Percentiles rank a stretch among this genome's conserved stretches.
Conservation (phyloP, 1,140 invertebrate species). For the Hycleus cichorii region DNA sequence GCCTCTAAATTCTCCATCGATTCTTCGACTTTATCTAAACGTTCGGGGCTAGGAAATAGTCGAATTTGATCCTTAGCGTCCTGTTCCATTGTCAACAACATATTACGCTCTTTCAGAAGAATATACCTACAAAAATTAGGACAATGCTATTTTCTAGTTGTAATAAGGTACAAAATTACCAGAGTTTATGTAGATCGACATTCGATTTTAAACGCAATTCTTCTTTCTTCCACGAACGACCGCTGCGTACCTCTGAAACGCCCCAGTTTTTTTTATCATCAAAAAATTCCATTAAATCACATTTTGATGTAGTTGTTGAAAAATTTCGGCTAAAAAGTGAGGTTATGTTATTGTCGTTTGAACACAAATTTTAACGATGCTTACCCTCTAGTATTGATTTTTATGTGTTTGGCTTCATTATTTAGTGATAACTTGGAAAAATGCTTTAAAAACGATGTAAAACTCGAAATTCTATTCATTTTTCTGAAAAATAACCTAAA, state of each 20-base stretch:
- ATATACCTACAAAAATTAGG: slow-evolving; percentile 60
- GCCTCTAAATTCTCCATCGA: slow-evolving; percentile 93
- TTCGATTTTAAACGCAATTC: slow-evolving; percentile 95
- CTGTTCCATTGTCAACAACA: slow-evolving; percentile 94
- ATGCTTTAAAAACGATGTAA: not conserved
- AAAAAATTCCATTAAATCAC: slow-evolving; percentile 82
- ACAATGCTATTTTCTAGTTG: not conserved
- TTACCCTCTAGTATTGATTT: too few relatives aligned
- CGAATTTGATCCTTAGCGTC: slow-evolving; percentile 60
- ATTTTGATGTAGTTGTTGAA: slow-evolving; percentile 8
- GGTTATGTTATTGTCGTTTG: not conserved
- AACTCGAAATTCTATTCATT: not conserved
- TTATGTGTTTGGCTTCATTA: not conserved
- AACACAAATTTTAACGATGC: too few relatives aligned
- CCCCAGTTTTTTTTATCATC: slow-evolving; percentile 84
- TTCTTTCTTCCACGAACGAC: slow-evolving; percentile 82
- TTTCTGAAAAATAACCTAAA: not conserved
- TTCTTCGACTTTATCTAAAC: slow-evolving; percentile 90
- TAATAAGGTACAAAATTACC: slow-evolving; percentile 51
- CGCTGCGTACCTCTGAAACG: slow-evolving; percentile 66
- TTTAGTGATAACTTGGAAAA: not conserved
- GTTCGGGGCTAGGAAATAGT: slow-evolving; percentile 90
- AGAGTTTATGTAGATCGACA: slow-evolving; percentile 93
- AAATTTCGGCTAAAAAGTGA: not conserved
- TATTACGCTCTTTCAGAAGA: slow-evolving; percentile 92